Evolutionary conservation across 1,140 invertebrate genomes (phyloP), one percentile per base, ranked within the genome.

Genomic region (Drosophila bifasciata): DNA sequence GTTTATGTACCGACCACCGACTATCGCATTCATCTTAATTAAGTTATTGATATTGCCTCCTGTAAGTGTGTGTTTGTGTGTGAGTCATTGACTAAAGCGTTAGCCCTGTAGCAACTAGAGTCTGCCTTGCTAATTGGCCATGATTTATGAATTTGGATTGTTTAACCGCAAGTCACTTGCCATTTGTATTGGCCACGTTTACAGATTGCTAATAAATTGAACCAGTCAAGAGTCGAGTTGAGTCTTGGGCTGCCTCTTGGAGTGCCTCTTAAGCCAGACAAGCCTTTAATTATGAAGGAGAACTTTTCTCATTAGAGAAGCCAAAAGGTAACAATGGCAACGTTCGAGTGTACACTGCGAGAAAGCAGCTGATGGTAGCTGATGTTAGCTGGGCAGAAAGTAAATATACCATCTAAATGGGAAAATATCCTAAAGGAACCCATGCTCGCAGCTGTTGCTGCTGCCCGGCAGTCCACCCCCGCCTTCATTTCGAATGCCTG

Each of bases 1-100:
- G 55, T 66, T 44, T 63, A 50, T 70, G 11, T 23, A 8, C n/a
- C n/a, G n/a, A n/a, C n/a, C n/a, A n/a, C n/a, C n/a, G 50, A 63
- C 70, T 88, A 83, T 69, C 75, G 60, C 83, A 88, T 88, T 88
- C 88, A 88, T 88, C 83, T 88, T 88, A 88, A 88, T 88, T 88
- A 88, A 79, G 83, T 88, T 88, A 88, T 88, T 88, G 83, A 88
- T 88, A 88, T 88, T 79, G 67, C 78, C 53, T 58, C 55, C 55
- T 36, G 55, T 17, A n/a, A 64, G 52, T 28, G 48, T 59, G 69
- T 57, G 50, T 63, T 66, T 76, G 59, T 45, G 55, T 60, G 46
- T 28, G 46, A 28, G 55, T 40, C 48, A 66, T 44, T 60, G 50
- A 16, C 60, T 21, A 45, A 45, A 64, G 46, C 25, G 46, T 58